Conservation (phyloP, 1,140 invertebrate species). For the Lutraria rhynchaena region DNA sequence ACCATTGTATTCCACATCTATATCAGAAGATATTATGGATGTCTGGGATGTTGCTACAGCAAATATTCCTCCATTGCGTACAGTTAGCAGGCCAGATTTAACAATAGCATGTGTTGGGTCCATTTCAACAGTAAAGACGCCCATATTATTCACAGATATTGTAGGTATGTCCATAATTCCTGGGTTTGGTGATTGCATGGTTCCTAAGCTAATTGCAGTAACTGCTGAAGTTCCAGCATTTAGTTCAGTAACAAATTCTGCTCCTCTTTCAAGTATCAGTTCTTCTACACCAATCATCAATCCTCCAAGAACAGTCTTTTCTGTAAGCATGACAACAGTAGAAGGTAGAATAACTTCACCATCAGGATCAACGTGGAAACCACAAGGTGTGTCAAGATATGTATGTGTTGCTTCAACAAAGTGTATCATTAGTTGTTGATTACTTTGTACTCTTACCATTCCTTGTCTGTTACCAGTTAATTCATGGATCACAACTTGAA, state of each 20-base stretch:
- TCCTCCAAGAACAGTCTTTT: conserved; percentile 69
- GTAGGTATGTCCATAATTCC: conserved; percentile 61
- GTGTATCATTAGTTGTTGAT: conserved; percentile 67
- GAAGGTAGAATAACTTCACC: conserved; percentile 74
- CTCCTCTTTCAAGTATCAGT: conserved; percentile 65
- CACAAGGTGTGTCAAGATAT: conserved; percentile 74
- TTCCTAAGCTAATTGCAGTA: conserved; percentile 26
- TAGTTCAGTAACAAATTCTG: conserved; percentile 33
- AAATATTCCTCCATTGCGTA: conserved; percentile 69
- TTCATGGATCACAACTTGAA: conserved; percentile 70
- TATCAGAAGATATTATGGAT: conserved; percentile 36
- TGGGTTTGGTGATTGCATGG: conserved; percentile 34
- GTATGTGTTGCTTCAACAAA: conserved; percentile 76
- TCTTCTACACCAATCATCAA: conserved; percentile 70
- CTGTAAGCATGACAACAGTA: conserved; percentile 63
- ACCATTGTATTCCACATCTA: conserved; percentile 66
- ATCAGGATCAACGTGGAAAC: conserved; percentile 72
- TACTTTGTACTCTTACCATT: conserved; percentile 67
- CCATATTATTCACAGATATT: conserved; percentile 67
- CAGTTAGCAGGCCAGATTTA: conserved; percentile 44
- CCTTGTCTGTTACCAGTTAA: conserved; percentile 74
- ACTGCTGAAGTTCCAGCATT: conserved; percentile 60
- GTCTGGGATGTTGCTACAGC: conserved; percentile 33
- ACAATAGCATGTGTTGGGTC: conserved; percentile 58
- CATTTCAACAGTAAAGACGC: conserved; percentile 61